Base-by-base conservation (phyloP, 2,888 invertebrate genomes). In the Agonopterix subpropinquella region DNA sequence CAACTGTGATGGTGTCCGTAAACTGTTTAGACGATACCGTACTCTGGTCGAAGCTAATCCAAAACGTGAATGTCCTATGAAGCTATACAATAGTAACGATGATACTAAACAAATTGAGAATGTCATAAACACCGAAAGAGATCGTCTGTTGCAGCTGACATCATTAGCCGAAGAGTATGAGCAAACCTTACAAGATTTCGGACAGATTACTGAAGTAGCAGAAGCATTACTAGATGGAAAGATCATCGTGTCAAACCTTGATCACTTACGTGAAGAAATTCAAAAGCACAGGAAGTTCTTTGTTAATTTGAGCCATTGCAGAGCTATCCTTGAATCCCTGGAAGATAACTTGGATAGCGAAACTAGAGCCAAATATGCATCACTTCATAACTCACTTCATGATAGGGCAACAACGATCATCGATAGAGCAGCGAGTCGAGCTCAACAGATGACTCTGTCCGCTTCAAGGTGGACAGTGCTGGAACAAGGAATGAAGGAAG, bases 271-370 rank as follows among this genome's bases (percentile, higher is more conserved):
- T 65, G 95, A 95, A 65, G 96, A 96, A 83, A 95, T 96, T 82
- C 96, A 96, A 65, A 96, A 95, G 69, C 95, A 96, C 65, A 90
- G 96, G 41, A 95, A 95, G 67, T 96, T 96, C 88, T 96, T 96
- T 68, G 94, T 95, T 0, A 96, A 96, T 61, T 78, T 97, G 8
- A 96, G 95, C 64, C 95, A 96, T 58, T 96, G 96, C 65, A 90
- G 95, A 60, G 95, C 94, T 9, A 95, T 96, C 62, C 84, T 97
- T 41, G 96, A 96, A 74, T 96, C 96, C 0, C 79, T 96, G 18
- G 96, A 96, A 77, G 93, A 93, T 56, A 95, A 96, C 70, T 87
- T 96, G 41, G 96, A 96, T 64, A 90, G 89, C 39, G 95, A 95
- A 75, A 96, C 96, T 0, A 90, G 94, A 58, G 90, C 91, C 11